Evolutionary conservation across 2,113 vertebrate genomes (phyloP).

Genomic region (Rana temporaria): DNA sequence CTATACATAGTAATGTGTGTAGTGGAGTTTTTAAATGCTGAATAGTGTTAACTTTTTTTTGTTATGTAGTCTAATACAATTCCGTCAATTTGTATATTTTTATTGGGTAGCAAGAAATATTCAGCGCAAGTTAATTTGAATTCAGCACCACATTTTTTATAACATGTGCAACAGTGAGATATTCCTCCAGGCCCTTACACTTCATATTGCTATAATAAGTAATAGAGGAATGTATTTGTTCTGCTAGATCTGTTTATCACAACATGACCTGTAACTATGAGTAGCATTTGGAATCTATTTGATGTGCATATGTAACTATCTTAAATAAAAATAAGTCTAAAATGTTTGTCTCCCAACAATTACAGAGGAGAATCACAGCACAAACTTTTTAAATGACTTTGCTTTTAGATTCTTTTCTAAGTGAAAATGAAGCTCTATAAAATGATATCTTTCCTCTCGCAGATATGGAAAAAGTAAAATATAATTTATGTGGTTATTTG

Average conservation of each 20-base stretch:
- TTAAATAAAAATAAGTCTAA: neutral
- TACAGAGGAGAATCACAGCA: neutral
- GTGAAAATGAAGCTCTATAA: conserved; percentile 17
- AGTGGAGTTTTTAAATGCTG: neutral
- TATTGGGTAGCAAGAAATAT: neutral
- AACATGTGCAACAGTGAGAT: conserved; percentile 20
- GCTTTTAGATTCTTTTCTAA: neutral
- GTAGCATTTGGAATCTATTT: conserved; percentile 37
- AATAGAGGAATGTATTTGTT: conserved; percentile 39
- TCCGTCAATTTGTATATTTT: neutral
- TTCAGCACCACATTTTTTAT: conserved; percentile 10
- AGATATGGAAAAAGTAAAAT: conserved; percentile 37
- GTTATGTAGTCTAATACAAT: neutral
- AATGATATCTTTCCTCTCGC: conserved; percentile 32
- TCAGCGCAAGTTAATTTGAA: neutral
- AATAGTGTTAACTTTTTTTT: neutral
- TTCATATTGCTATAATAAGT: conserved; percentile 26
- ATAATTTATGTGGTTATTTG: conserved; percentile 34
- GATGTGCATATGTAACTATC: conserved; percentile 26
- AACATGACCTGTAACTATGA: conserved; percentile 37
- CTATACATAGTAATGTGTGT: neutral
- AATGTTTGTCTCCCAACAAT: conserved; percentile 30
- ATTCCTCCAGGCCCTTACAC: conserved; percentile 19
- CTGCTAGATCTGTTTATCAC: conserved; percentile 39
- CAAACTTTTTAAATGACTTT: conserved; percentile 38